Percentiles rank a stretch among this genome's conserved stretches.
Evolutionary conservation across 2,888 invertebrate genomes (phyloP).

Genomic region (Eilema caniola): DNA sequence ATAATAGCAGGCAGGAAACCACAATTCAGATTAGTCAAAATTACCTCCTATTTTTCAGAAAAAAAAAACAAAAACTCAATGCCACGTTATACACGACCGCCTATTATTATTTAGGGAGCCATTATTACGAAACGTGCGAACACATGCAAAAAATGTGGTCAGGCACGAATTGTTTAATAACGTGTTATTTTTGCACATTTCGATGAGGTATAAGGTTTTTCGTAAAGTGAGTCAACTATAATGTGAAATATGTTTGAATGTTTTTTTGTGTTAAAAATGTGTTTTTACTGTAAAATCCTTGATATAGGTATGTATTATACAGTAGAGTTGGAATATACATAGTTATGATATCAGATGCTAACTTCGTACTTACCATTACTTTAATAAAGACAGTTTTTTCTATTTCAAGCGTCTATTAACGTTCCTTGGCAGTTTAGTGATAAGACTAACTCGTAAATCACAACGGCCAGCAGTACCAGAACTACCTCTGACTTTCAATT

Average conservation of each 20-base stretch:
- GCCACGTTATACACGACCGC: conserved; percentile 55
- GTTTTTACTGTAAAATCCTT: conserved; percentile 3
- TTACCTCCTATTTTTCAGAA: conserved; percentile 39
- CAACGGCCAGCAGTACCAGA: too few relatives aligned
- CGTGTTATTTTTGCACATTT: conserved; percentile 27
- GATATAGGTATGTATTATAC: too few relatives aligned
- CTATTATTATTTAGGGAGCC: conserved; percentile 49
- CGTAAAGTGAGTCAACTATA: conserved; percentile 31
- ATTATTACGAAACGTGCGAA: conserved; percentile 55
- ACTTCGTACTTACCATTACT: too few relatives aligned
- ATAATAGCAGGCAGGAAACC: conserved; percentile 45
- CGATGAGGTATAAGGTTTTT: conserved; percentile 20
- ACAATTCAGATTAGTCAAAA: conserved; percentile 34
- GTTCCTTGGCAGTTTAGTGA: background rate
- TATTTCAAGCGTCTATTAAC: background rate
- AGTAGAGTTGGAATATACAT: too few relatives aligned
- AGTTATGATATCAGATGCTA: too few relatives aligned
- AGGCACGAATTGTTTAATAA: conserved; percentile 42
- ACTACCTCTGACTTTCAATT: too few relatives aligned
- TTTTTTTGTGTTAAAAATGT: conserved; percentile 15
- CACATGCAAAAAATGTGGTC: conserved; percentile 41
- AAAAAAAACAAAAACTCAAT: conserved; percentile 47
- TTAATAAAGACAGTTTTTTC: background rate
- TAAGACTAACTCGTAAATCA: background rate
- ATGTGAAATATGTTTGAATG: conserved; percentile 18